Percentiles rank a stretch among this genome's conserved stretches.
These are phyloP conservation scores for Scaptomyza polygonia DNA, from an alignment of 2,888 invertebrate species.

Conservation along the genomic window DNA sequence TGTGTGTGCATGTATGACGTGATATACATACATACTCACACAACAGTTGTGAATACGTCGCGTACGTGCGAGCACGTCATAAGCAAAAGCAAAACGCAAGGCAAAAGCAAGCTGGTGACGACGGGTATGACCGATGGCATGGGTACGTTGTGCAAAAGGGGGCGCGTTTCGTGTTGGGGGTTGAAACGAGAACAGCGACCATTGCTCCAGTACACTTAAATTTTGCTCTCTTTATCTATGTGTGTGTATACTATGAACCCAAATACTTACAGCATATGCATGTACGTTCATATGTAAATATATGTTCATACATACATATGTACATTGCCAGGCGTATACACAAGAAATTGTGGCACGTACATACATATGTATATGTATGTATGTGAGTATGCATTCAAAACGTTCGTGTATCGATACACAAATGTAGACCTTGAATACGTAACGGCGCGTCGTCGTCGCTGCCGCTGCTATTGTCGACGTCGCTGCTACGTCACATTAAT, in stretches of 20 bases:
- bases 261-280: slow-evolving; percentile 8
- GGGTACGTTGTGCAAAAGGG: slow-evolving; percentile 60
- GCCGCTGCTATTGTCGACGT: slow-evolving; percentile 23
- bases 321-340: slow-evolving; percentile 46
- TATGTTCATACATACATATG: slow-evolving; percentile 5
- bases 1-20: slow-evolving; percentile 43
- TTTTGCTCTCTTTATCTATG: slow-evolving; percentile 10
- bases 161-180: slow-evolving; percentile 66
- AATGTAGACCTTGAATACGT: slow-evolving; percentile 76
- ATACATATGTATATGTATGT: slow-evolving; percentile 12
- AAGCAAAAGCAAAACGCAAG: slow-evolving; percentile 60
- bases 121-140: slow-evolving; percentile 16
- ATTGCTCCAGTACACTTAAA: slow-evolving; percentile 55
- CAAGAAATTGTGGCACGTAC: slow-evolving; percentile 42
- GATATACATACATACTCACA: slow-evolving; percentile 35
- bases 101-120: slow-evolving; percentile 63
- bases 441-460: slow-evolving; percentile 44
- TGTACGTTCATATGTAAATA: slow-evolving; percentile 16
- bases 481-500: slow-evolving; percentile 50
- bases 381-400: slow-evolving; percentile 11
- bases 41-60: slow-evolving; percentile 52
- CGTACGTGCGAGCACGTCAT: slow-evolving; percentile 77
- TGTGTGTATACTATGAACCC: slow-evolving; percentile 52
- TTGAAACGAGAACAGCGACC: slow-evolving; percentile 58
- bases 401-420: slow-evolving; percentile 67